Base-by-base conservation (phyloP, 2,113 vertebrate genomes). In the Chaenogobius annularis region DNA sequence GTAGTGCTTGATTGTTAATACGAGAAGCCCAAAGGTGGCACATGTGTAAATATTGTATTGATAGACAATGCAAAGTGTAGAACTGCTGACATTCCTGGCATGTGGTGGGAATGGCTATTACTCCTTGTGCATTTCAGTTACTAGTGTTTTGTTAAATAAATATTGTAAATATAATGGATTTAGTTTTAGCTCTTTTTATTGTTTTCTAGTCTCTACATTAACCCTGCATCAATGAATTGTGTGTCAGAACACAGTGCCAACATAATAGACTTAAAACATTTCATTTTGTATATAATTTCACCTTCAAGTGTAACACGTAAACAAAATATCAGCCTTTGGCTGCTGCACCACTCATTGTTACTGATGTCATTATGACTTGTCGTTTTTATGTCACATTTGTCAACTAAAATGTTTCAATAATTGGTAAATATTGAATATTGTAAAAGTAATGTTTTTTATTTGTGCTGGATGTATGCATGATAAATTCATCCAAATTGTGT, bases 41-140 rank as follows among this genome's bases (percentile, higher is more conserved):
- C 26, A 31, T 31, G 26, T 31, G 26, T 31, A 31, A 31, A 31
- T 31, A 31, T 3, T 43, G 40, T 43, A 43, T 9, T 73, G 75
- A 31, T 64, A 55, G 62, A 70, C 26, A 62, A 26, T 40, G 10
- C 31, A 43, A 19, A 40, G 68, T 73, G 55, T 63, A 69, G 64
- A 72, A 59, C 74, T 56, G 66, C 75, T 74, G 22, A 68, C 70
- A 75, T 80, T 75, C 77, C 74, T 87, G 70, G 73, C 64, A 37
- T 52, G 47, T 66, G 68, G 82, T 7, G 37, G 74, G 73, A 61
- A 74, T 76, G 68, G 68, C 56, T 56, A 68, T 68, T 55, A 68
- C 83, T 72, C 59, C 26, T 31, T 31, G 56, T 82, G 81, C 81
- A 83, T 85, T 85, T 73, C 74, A 61, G 72, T 84, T 68, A 72